Base-by-base conservation (phyloP, 2,797 vertebrate genomes). In the Simalia tracyae region DNA sequence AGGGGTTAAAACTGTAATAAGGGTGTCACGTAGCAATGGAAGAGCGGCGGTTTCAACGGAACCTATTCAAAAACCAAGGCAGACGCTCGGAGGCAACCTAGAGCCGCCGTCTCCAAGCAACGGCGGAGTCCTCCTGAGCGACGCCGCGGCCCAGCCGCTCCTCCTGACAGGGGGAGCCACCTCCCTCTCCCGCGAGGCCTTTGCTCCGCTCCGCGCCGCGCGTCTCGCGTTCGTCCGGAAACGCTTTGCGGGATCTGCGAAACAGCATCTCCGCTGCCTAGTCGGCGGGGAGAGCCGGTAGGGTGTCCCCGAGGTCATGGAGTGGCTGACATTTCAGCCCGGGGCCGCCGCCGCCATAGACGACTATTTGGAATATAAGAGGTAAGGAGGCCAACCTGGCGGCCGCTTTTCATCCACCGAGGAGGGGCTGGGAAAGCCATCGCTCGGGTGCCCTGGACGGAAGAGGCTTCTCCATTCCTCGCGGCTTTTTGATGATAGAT, bases 341-440 rank as follows among this genome's bases (percentile, higher is more conserved):
- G 94, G 28, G 66, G 95, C 96, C 0, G 95, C 95, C 1, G 95
- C 85, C 54, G 96, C 96, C 0, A 88, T 97, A 85, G 95, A 97
- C 8, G 96, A 97, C 4, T 97, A 97, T 91, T 14, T 96, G 92
- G 97, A 97, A 85, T 96, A 96, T 88, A 93, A 92, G 31, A 96
- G 97, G 97, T 97, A 96, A 96, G 95, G 56, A n/a, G 28, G 15
- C 4, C 15, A 15, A 50, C n/a, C 11, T 7, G 14, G 22, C 17
- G 36, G 68, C 2, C 61, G 24, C 9, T 15, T 10, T 9, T 10
- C 2, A 12, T 3, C 7, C 14, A 10, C 1, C 54, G 42, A 84
- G 4, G n/a, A 1, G 4, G 46, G 59, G 11, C 14, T 1, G 0
- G 4, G 24, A n/a, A 11, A 15, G 1, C 5, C 7, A 14, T 60